phyloP scores from a whole-genome alignment of 35 echinoderm and acorn worm species.

The Strongylocentrotus purpuratus region DNA sequence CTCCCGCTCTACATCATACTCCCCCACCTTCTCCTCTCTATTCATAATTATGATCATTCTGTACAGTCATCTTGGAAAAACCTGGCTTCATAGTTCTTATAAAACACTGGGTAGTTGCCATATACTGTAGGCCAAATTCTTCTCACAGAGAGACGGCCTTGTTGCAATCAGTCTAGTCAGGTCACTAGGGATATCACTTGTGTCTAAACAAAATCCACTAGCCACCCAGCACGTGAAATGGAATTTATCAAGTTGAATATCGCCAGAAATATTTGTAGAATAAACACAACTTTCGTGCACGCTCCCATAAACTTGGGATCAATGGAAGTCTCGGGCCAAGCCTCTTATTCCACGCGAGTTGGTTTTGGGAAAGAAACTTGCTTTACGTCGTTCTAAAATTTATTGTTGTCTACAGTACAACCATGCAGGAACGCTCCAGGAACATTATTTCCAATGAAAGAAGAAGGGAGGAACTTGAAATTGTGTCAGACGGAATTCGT shows the following conservation, averaged over 20 bases:
- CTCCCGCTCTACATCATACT: too few species aligned
- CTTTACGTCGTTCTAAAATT: not conserved
- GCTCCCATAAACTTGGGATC: constrained; percentile 15
- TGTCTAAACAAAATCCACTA: not conserved
- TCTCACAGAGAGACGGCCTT: not conserved
- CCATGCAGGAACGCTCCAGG: not conserved
- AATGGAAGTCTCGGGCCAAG: not conserved
- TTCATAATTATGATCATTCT: too few species aligned
- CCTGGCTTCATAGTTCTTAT: not conserved
- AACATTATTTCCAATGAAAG: not conserved
- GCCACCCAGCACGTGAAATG: not conserved
- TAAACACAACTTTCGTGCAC: constrained; percentile 8
- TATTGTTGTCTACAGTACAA: not conserved
- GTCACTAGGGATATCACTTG: not conserved
- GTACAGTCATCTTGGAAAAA: too few species aligned
- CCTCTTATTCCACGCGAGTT: constrained; percentile 9
- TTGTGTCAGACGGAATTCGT: not conserved
- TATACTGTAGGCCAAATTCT: not conserved
- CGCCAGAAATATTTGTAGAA: not conserved
- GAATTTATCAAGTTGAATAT: not conserved
- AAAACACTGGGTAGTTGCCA: not conserved
- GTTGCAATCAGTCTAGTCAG: not conserved
- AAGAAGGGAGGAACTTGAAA: not conserved
- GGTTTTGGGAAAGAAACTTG: not conserved
- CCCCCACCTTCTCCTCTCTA: too few species aligned